Evolutionary conservation across 2,797 vertebrate genomes (phyloP).

Genomic region (Tympanoctomys barrerae): DNA sequence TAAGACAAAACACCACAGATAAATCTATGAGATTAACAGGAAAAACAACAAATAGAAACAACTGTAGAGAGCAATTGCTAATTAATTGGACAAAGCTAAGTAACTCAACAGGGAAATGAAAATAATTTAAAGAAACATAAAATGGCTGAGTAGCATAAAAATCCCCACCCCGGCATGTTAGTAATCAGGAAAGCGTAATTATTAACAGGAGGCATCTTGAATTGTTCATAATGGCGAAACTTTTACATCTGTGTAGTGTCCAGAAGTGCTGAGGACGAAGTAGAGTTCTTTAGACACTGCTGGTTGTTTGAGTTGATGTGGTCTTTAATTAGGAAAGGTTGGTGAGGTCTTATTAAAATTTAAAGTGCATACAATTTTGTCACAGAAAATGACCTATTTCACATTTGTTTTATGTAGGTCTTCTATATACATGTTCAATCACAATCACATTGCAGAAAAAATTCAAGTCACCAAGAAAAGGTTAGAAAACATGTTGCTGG

Average conservation of each 20-base stretch:
- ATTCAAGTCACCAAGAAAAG: neutral
- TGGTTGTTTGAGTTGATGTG: neutral
- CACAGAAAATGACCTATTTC: neutral
- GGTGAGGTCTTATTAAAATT: neutral
- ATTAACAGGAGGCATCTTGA: neutral
- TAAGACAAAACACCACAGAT: neutral
- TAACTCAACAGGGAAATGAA: constrained; percentile 21
- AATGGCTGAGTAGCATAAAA: constrained; percentile 22
- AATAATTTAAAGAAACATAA: constrained; percentile 4
- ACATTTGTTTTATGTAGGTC: neutral
- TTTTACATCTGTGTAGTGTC: neutral
- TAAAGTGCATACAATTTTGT: neutral
- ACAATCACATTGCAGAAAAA: neutral
- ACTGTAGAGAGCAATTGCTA: neutral
- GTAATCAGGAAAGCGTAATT: neutral
- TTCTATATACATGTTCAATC: neutral
- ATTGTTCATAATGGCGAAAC: neutral
- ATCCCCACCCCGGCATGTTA: neutral
- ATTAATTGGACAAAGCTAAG: neutral
- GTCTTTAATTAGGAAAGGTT: neutral
- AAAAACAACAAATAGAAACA: neutral
- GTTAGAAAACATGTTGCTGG: constrained; percentile 16
- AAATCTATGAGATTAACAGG: neutral
- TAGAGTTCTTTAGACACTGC: neutral
- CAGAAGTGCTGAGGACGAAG: neutral